Base-by-base conservation (phyloP, 2,888 invertebrate genomes). In the Camptogramma bilineatum region DNA sequence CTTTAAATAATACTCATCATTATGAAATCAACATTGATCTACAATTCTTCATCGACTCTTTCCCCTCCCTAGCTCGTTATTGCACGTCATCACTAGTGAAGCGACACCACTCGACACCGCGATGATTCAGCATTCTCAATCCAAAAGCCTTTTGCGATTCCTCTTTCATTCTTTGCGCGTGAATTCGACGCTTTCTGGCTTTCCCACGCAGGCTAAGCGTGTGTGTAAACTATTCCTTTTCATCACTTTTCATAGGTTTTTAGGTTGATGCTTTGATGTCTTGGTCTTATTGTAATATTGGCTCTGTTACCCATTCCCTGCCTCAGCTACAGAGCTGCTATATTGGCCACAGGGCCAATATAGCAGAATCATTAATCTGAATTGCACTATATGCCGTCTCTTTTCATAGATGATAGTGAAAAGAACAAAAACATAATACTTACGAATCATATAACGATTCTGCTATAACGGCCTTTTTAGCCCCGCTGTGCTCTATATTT, bases 121-220 rank as follows among this genome's bases (percentile, higher is more conserved):
- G 85, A 89, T 91, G 91, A 91, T 89, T 91, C 91, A 90, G 91
- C 91, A 85, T 87, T 87, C 82, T 90, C 87, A 87, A 86, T 87
- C 89, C 90, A 80, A 88, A 90, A 86, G 88, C 83, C 87, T 88
- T 91, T 90, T 90, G 85, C 90, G 85, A 89, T 84, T 90, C 82
- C 82, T 85, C 86, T 86, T 90, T 90, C 85, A 87, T 87, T 86
- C 85, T 82, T 34, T 76, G 76, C 77, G 75, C 77, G 81, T 84
- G 82, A 86, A 85, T 88, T 86, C 85, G 83, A 83, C 80, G 79
- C 80, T 81, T 82, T 81, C 67, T 65, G 81, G 73, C 74, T 73
- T 82, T 83, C 80, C 77, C 81, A 87, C 87, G 84, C 86, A 86
- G 80, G 79, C 79, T 85, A 80, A 80, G 75, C 78, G 74, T 74